Evolutionary conservation across 2,888 invertebrate genomes (phyloP), one percentile per base, ranked within the genome.

Genomic region (Acronicta alni): DNA sequence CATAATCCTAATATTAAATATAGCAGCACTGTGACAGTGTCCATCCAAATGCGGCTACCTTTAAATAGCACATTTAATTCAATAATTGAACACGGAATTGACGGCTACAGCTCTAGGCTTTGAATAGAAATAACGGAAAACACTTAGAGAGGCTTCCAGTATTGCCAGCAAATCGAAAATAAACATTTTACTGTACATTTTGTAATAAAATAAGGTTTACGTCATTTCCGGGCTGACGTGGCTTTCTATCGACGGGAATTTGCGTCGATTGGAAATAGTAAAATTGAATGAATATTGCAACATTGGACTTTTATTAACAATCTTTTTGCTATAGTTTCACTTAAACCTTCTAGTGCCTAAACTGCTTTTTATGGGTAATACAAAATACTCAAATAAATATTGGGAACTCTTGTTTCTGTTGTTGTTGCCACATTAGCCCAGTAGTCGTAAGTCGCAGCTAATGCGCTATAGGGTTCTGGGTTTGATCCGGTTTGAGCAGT

Each of bases 151-250:
- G 44, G 32, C 32, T 48, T 18, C 16, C 43, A 26, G 51, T 45
- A 47, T 48, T 53, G 51, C 59, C 20, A 38, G 42, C 45, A 38
- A 56, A 66, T 60, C 3, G 41, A 60, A 66, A 72, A 72, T 60
- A 71, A 65, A 64, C 49, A 69, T 46, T 66, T 60, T 44, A 65
- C 44, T 45, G 59, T 42, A 59, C 54, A 55, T 71, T 65, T 55
- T 49, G 53, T 51, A 45, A 70, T 71, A 67, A 67, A 67, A 67
- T 51, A 65, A 47, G 49, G 37, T 71, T 58, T 44, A 47, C 49
- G 49, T 71, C 54, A 67, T 67, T 67, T 65, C 72, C 72, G 39
- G 20, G 7, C 9, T 16, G 58, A n/a, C 23, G 32, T 18, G 20
- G 38, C 58, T 58, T 71, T 30, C 46, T 26, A 15, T 44, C n/a